Percentiles rank a stretch among this genome's conserved stretches.
These are phyloP conservation scores for Reticulitermes speratus DNA, from an alignment of 1,140 invertebrate species.

Conservation along the genomic window DNA sequence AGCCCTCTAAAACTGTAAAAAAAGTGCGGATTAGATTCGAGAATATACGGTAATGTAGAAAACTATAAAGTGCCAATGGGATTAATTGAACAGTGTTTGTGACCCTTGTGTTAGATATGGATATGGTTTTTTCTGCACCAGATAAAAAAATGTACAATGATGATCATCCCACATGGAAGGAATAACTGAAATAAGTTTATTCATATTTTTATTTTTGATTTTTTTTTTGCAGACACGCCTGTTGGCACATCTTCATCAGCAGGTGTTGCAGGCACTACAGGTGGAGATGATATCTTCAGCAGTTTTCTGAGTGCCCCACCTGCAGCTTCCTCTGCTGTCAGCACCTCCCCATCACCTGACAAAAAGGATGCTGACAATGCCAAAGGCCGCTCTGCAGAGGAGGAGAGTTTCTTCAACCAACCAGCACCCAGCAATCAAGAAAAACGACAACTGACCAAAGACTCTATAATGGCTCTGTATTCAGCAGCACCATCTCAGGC, in stretches of 20 bases:
- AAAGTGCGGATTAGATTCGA: too few species aligned
- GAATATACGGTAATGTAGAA: too few species aligned
- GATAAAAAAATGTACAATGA: too few species aligned
- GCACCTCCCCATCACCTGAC: neutral
- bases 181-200: neutral
- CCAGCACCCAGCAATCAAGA: constrained; percentile 69
- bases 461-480: constrained; percentile 91
- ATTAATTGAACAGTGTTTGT: too few species aligned
- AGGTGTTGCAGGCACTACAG: constrained; percentile 38
- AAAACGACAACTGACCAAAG: constrained; percentile 84
- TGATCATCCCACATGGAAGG: too few species aligned
- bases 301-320: constrained; percentile 71
- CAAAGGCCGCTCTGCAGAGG: constrained; percentile 61
- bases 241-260: constrained; percentile 31
- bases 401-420: constrained; percentile 89
- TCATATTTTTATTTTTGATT: constrained; percentile 22
- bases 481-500: constrained; percentile 57
- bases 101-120: too few species aligned
- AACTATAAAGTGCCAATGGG: too few species aligned
- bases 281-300: constrained; percentile 71
- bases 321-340: constrained; percentile 39
- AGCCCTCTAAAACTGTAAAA: too few species aligned
- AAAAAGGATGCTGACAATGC: constrained; percentile 43
- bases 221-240: constrained; percentile 45
- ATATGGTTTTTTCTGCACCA: too few species aligned